These are phyloP conservation scores for Leptoteleia sp. DNA, from an alignment of 1,140 invertebrate species.

Conservation along the genomic window DNA sequence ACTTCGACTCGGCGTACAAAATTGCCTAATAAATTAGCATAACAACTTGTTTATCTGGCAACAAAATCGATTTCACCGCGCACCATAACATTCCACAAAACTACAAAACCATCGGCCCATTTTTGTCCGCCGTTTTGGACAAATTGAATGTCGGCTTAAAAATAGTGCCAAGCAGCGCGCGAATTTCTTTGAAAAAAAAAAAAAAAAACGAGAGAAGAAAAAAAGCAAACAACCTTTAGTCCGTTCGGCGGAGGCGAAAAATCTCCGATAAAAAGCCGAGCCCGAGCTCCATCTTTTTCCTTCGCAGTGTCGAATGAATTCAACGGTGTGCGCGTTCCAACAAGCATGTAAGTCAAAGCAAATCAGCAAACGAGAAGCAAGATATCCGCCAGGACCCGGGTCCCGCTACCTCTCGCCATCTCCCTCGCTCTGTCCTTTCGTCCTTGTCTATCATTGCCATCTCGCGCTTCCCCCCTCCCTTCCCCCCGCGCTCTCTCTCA, in stretches of 20 bases:
- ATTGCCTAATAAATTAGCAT: too few species aligned
- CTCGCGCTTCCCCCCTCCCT: constrained; percentile 2
- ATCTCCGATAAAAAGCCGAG: background rate
- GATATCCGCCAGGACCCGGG: constrained; percentile 48
- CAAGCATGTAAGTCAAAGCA: constrained; percentile 59
- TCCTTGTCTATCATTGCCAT: too few species aligned
- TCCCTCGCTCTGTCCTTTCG: background rate
- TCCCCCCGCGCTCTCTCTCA: constrained; percentile 2
- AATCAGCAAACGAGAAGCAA: constrained; percentile 39
- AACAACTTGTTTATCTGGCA: too few species aligned
- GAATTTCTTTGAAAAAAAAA: too few species aligned
- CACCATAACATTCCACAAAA: too few species aligned
- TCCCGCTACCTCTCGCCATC: constrained; percentile 14
- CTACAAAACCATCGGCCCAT: too few species aligned
- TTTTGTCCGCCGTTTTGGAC: too few species aligned
- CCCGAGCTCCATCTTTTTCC: background rate
- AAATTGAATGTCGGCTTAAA: too few species aligned
- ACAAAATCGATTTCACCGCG: too few species aligned
- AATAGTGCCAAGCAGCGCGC: too few species aligned
- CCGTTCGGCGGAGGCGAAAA: background rate
- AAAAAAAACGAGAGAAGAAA: too few species aligned
- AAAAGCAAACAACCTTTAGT: background rate
- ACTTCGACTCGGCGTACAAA: too few species aligned
- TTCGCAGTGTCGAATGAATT: constrained; percentile 31
- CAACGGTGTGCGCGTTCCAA: constrained; percentile 70